Evolutionary conservation across 2,888 invertebrate genomes (phyloP).

Genomic region (Lithophane leautieri): DNA sequence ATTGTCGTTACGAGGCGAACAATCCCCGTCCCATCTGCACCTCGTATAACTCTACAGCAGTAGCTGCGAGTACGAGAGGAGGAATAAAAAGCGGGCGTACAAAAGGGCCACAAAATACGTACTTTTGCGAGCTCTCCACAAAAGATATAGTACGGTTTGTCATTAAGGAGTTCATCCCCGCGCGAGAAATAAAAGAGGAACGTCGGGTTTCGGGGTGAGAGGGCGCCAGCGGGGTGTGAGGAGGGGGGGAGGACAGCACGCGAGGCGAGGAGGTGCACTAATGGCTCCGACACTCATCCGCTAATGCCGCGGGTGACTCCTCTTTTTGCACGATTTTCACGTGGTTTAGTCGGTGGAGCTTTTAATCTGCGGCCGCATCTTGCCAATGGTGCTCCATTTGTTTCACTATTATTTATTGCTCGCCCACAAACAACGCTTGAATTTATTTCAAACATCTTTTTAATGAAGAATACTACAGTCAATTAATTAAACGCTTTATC

Average conservation of each 20-base stretch:
- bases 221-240: constrained; percentile 70
- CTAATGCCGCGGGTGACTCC: constrained; percentile 90
- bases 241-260: constrained; percentile 56
- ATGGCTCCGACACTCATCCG: constrained; percentile 91
- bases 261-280: constrained; percentile 83
- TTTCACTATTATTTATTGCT: constrained; percentile 70
- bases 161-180: constrained; percentile 91
- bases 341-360: constrained; percentile 89
- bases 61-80: constrained; percentile 76
- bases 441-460: constrained; percentile 47
- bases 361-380: constrained; percentile 89
- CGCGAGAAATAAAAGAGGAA: constrained; percentile 90
- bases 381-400: constrained; percentile 84
- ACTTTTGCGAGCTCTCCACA: constrained; percentile 90
- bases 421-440: constrained; percentile 46
- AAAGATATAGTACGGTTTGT: constrained; percentile 91
- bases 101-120: constrained; percentile 90
- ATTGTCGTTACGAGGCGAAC: constrained; percentile 77
- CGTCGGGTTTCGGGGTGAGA: constrained; percentile 82
- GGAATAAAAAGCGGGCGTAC: constrained; percentile 88
- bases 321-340: constrained; percentile 90
- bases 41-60: constrained; percentile 70
- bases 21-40: constrained; percentile 79
- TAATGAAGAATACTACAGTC: constrained; percentile 37
- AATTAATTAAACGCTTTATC: constrained; percentile 50